These are phyloP conservation scores for Thymelicus acteon DNA, from an alignment of 2,888 invertebrate genomes.

Conservation along the genomic window DNA sequence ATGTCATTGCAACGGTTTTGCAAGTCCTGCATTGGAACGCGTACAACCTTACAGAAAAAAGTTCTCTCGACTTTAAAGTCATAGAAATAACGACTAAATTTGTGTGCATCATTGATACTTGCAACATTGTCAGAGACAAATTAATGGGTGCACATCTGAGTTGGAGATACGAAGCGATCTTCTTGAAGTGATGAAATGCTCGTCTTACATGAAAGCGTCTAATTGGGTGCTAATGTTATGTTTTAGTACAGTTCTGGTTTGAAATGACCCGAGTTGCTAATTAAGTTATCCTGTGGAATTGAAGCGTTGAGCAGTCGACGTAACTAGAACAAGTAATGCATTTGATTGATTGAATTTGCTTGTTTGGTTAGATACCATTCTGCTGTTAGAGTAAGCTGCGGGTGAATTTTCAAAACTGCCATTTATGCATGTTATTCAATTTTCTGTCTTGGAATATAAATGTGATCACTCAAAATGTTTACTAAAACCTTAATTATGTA, in stretches of 20 bases:
- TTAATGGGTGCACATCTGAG: slow-evolving; percentile 20
- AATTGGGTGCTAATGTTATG: slow-evolving; percentile 24
- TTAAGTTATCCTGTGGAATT: background rate
- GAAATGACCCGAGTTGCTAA: slow-evolving; percentile 3
- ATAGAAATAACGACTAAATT: background rate
- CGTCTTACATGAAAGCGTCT: slow-evolving; percentile 22
- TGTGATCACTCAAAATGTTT: too few species aligned
- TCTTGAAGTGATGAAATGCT: slow-evolving; percentile 14
- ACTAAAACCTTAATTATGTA: too few species aligned
- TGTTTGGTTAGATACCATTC: too few species aligned
- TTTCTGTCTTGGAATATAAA: too few species aligned
- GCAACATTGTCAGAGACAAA: slow-evolving; percentile 6
- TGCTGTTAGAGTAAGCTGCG: too few species aligned
- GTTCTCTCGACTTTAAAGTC: background rate
- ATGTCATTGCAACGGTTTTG: slow-evolving; percentile 30
- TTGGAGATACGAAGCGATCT: slow-evolving; percentile 22
- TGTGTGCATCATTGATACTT: background rate
- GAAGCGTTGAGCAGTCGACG: background rate
- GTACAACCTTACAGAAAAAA: slow-evolving; percentile 7
- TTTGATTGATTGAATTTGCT: too few species aligned
- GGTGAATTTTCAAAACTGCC: too few species aligned
- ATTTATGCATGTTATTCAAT: too few species aligned
- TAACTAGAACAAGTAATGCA: too few species aligned
- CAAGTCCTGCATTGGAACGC: slow-evolving; percentile 12
- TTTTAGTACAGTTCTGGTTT: slow-evolving; percentile 7